Base-by-base conservation (phyloP, 2,888 invertebrate species). In the Drepana falcataria region DNA sequence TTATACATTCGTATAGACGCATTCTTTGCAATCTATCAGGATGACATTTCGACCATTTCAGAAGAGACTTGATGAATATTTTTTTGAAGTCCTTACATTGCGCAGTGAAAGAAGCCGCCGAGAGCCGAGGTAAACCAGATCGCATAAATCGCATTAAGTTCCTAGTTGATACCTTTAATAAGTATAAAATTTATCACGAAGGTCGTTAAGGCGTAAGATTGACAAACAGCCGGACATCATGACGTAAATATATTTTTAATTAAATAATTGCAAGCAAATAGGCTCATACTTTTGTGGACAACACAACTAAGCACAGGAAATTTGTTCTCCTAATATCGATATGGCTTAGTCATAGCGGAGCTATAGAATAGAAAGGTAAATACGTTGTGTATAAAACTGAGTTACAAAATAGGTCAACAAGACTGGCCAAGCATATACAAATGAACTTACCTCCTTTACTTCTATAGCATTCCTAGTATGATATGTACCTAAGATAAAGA, bases 71-170 rank as follows among this genome's bases (percentile, higher is more conserved):
- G 58, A 59, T 53, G 53, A 55, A 53, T 53, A 47, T 55, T 48
- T 57, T 53, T 51, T 40, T n/a, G 34, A 4, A 51, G 51, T 40
- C 33, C 40, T 37, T 51, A 51, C 44, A 44, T 9, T 44, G 9
- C 44, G 44, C 9, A 54, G 68, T 68, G 70, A 70, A 68, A 71
- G 65, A 69, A 58, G 56, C 48, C 57, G 51, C 48, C 57, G 49
- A 47, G 49, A 51, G 55, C 56, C 70, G 64, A 71, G 70, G 70
- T 59, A 53, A 71, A 69, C 70, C 59, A 55, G 66, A 59, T 54
- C 61, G 55, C 52, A 55, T 56, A 55, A 65, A 59, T 54, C 61
- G 5, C 37, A 48, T 37, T 49, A 51, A 40, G 61, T 70, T 67
- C 70, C 67, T 63, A 51, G 51, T 40, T 53, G 61, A 59, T 68